phyloP scores from a whole-genome alignment of 1,140 invertebrate species.

The Oscheius sp. region DNA sequence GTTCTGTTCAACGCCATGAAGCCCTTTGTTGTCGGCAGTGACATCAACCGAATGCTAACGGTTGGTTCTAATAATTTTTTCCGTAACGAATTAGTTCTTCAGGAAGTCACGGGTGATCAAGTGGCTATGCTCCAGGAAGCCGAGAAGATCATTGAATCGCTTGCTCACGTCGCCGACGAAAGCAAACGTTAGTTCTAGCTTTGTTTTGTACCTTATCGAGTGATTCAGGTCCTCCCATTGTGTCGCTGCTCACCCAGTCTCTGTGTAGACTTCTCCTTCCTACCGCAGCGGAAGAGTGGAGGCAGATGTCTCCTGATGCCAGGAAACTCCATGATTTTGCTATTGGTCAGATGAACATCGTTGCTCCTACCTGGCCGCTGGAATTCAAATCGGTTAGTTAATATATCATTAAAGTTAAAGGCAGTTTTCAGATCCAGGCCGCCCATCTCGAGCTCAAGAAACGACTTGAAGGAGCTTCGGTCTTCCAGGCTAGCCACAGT shows the following conservation, averaged over 20 bases:
- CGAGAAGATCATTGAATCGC: constrained; percentile 71
- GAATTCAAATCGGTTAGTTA: constrained; percentile 19
- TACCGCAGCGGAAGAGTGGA: constrained; percentile 39
- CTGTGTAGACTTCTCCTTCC: constrained; percentile 46
- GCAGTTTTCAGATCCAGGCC: constrained; percentile 14
- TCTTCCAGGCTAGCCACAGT: constrained; percentile 12
- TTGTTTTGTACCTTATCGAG: constrained; percentile 2
- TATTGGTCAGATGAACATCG: constrained; percentile 43
- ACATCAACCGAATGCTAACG: no score
- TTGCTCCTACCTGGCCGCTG: constrained; percentile 32
- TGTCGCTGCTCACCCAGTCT: constrained; percentile 49
- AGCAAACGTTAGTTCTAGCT: constrained; percentile 74
- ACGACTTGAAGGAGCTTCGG: constrained; percentile 17
- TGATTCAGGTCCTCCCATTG: constrained; percentile 37
- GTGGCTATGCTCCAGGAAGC: constrained; percentile 54
- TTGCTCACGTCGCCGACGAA: constrained; percentile 74
- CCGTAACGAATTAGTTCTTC: constrained; percentile 38
- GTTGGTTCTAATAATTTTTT: no score
- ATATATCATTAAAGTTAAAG: neutral
- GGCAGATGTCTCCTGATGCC: constrained; percentile 17
- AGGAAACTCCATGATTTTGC: constrained; percentile 54
- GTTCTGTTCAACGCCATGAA: constrained; percentile 46
- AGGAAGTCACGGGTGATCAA: constrained; percentile 40
- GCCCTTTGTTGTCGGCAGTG: constrained; percentile 43
- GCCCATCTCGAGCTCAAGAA: constrained; percentile 15